phyloP scores from a whole-genome alignment of 2,888 invertebrate genomes.

The Mythimna albipuncta region DNA sequence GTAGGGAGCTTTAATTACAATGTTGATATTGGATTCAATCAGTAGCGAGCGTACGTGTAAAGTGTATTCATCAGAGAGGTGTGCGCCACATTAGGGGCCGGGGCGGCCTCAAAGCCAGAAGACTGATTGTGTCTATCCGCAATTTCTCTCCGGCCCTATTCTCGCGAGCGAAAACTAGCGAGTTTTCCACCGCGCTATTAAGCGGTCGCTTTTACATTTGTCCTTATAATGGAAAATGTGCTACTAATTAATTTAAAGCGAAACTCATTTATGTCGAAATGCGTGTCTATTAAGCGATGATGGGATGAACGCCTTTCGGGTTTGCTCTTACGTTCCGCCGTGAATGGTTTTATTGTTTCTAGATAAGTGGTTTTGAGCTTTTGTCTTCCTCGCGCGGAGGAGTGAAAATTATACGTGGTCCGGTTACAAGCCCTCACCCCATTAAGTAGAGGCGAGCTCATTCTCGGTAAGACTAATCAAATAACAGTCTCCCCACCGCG shows the following conservation, averaged over 20 bases:
- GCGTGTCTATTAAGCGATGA: slow-evolving; percentile 90
- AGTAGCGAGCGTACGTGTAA: slow-evolving; percentile 77
- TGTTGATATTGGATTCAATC: slow-evolving; percentile 77
- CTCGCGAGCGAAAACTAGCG: slow-evolving; percentile 91
- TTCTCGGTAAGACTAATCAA: slow-evolving; percentile 91
- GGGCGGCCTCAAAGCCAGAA: slow-evolving; percentile 90
- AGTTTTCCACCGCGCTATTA: slow-evolving; percentile 91
- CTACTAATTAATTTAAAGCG: slow-evolving; percentile 91
- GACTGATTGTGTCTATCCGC: slow-evolving; percentile 91
- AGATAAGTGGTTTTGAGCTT: slow-evolving; percentile 77
- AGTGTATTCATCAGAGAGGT: slow-evolving; percentile 88
- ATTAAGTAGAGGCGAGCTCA: slow-evolving; percentile 90
- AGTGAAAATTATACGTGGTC: slow-evolving; percentile 88
- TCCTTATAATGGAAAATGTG: slow-evolving; percentile 91
- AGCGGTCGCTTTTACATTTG: slow-evolving; percentile 91
- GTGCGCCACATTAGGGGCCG: slow-evolving; percentile 87
- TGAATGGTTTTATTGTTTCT: slow-evolving; percentile 82
- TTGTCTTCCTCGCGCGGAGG: slow-evolving; percentile 71
- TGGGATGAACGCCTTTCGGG: slow-evolving; percentile 85
- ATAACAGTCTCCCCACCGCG: slow-evolving; percentile 88
- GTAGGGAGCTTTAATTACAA: slow-evolving; percentile 66
- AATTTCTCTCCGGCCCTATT: slow-evolving; percentile 90
- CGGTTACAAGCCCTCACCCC: slow-evolving; percentile 90
- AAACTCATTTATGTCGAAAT: slow-evolving; percentile 91
- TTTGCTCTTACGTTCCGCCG: slow-evolving; percentile 75